These are phyloP conservation scores for Larimichthys crocea DNA, from an alignment of 2,113 vertebrate genomes.

Conservation along the genomic window DNA sequence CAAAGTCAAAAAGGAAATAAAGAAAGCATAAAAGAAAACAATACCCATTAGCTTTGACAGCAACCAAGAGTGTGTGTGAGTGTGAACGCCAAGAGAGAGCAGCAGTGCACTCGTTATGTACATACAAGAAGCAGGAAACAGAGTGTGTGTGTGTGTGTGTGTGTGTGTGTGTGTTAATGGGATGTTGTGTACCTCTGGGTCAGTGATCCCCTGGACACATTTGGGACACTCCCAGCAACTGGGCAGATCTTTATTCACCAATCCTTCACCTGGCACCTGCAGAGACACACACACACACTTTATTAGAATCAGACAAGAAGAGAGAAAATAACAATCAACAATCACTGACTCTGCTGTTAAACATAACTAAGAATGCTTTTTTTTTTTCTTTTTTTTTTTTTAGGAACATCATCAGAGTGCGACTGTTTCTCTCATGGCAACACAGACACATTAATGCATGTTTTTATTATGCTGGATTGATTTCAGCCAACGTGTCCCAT, in stretches of 20 bases:
- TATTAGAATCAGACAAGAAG: not conserved
- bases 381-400: no score
- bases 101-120: not conserved
- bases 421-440: no score
- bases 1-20: slow-evolving; percentile 29
- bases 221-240: slow-evolving; percentile 99
- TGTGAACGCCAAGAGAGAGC: slow-evolving; percentile 7
- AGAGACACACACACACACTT: not conserved
- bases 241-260: slow-evolving; percentile 95
- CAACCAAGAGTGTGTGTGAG: slow-evolving; percentile 31
- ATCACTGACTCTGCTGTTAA: no score
- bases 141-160: slow-evolving; percentile 9
- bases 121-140: not conserved
- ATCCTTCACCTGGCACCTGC: slow-evolving; percentile 92
- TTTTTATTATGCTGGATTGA: no score
- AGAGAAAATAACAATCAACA: no score
- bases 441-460: no score
- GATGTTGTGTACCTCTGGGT: slow-evolving; percentile 82
- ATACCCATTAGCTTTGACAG: slow-evolving; percentile 50
- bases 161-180: not conserved
- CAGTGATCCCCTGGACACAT: slow-evolving; percentile 90
- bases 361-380: no score
- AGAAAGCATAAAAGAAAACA: slow-evolving; percentile 16
- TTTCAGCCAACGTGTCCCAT: no score
- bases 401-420: no score